Evolutionary conservation across 2,888 invertebrate species (phyloP), one percentile per base, ranked within the genome.

Genomic region (Lasioglossum marginatum): DNA sequence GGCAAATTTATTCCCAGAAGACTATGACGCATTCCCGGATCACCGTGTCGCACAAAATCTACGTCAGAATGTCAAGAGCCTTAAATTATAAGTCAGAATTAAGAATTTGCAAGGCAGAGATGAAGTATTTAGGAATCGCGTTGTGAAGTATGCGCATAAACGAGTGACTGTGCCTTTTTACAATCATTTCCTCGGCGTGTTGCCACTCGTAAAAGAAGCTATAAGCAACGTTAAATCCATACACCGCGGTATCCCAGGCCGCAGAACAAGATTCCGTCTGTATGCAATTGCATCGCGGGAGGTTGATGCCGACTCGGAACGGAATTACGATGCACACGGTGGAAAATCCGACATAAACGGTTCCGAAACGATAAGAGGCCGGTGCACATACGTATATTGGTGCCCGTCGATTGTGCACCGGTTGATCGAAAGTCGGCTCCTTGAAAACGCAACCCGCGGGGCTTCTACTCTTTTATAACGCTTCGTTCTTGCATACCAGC

Each of bases 401-500:
- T 68, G 73, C 74, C 52, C 63, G 74, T 72, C 52, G 71, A 87
- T 87, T 75, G 79, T 48, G 66, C 48, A 77, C 31, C 72, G 68
- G 70, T 27, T 48, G 84, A 72, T 81, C 60, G 81, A 79, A 72
- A 75, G 68, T 76, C 80, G 68, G 19, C 78, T 68, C 48, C 70
- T 68, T 76, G 27, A 79, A 79, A 76, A 72, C 70, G 34, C 45
- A 34, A 68, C 63, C 57, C 37, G 10, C 60, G 31, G 52, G 45
- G 43, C 60, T 85, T 71, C 43, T 37, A 37, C 43, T 52, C 57
- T 71, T 78, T 70, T 66, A 5, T 70, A 81, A 74, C 70, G 74
- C 60, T 77, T 77, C 72, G 23, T n/a, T 43, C 43, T 77, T 45
- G 60, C 57, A 78, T 81, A 57, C 70, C 57, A 27, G n/a, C 40